phyloP scores from a whole-genome alignment of 1,140 invertebrate genomes.

The Tetragonula clypearis region DNA sequence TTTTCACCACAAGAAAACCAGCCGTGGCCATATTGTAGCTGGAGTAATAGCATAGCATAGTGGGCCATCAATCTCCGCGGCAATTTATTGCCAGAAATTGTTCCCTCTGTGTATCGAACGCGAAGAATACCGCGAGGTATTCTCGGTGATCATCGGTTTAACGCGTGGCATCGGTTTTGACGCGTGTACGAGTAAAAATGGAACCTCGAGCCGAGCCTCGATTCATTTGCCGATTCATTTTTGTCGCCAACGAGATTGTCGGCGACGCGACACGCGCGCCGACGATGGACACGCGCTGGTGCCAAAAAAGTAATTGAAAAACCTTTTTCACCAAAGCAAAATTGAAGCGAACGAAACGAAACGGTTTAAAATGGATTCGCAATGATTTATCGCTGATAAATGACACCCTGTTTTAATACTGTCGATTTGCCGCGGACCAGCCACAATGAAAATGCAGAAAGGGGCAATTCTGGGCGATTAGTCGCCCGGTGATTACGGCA shows the following conservation, averaged over 20 bases:
- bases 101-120: constrained; percentile 4
- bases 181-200: background rate
- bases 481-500: background rate
- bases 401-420: background rate
- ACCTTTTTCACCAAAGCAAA: background rate
- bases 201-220: background rate
- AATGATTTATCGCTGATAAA: background rate
- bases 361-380: background rate
- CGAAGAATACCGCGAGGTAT: constrained; percentile 20
- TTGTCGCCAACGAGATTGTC: background rate
- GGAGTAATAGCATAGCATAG: constrained; percentile 37
- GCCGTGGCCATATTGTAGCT: constrained; percentile 17
- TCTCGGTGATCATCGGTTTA: constrained; percentile 23
- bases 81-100: constrained; percentile 48
- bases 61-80: constrained; percentile 31
- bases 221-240: background rate
- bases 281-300: no score
- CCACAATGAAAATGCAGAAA: background rate
- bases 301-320: background rate
- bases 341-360: background rate
- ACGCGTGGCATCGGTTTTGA: background rate
- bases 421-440: background rate
- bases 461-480: background rate
- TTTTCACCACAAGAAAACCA: constrained; percentile 36
- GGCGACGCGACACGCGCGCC: background rate